A percentile compares a stretch with the other conserved stretches of the same genome.
These are phyloP conservation scores for Aphelinus certus DNA, from an alignment of 1,140 invertebrate genomes.

Conservation along the genomic window DNA sequence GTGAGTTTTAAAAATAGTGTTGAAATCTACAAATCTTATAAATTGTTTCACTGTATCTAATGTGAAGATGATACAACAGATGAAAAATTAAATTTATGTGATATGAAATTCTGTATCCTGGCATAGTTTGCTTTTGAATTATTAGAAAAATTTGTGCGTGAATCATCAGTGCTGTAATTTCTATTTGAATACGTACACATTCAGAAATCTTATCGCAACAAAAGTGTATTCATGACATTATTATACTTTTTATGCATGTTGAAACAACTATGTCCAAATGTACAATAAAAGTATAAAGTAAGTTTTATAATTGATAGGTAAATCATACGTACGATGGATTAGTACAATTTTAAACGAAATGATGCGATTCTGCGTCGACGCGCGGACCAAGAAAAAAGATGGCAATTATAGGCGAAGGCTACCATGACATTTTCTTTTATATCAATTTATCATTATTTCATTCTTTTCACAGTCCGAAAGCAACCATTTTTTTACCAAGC, in stretches of 20 bases:
- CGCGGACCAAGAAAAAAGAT: slow-evolving; percentile 36
- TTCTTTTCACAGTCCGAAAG: not conserved
- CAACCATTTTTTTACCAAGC: not conserved
- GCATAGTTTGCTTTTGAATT: slow-evolving; percentile 14
- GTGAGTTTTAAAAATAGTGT: slow-evolving; percentile 27
- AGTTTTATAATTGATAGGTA: slow-evolving; percentile 38
- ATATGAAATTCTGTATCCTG: slow-evolving; percentile 11
- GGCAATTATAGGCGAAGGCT: slow-evolving; percentile 5
- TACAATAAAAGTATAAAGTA: slow-evolving; percentile 39
- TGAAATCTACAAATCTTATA: slow-evolving; percentile 33
- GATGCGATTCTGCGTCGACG: slow-evolving; percentile 34
- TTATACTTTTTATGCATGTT: slow-evolving; percentile 9
- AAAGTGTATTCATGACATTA: slow-evolving; percentile 16
- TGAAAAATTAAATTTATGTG: slow-evolving; percentile 7
- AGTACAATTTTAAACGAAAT: slow-evolving; percentile 35
- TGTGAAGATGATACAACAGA: slow-evolving; percentile 32
- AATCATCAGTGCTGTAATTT: slow-evolving; percentile 28
- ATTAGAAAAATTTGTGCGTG: slow-evolving; percentile 8
- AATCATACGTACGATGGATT: slow-evolving; percentile 33
- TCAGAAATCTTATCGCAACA: slow-evolving; percentile 24
- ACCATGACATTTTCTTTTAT: slow-evolving; percentile 21
- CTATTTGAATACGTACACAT: slow-evolving; percentile 38
- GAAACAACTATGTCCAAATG: slow-evolving; percentile 35
- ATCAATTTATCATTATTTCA: not conserved
- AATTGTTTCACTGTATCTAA: slow-evolving; percentile 23